phyloP scores from a whole-genome alignment of 2,797 vertebrate genomes.

The Chloroceryle amazona region DNA sequence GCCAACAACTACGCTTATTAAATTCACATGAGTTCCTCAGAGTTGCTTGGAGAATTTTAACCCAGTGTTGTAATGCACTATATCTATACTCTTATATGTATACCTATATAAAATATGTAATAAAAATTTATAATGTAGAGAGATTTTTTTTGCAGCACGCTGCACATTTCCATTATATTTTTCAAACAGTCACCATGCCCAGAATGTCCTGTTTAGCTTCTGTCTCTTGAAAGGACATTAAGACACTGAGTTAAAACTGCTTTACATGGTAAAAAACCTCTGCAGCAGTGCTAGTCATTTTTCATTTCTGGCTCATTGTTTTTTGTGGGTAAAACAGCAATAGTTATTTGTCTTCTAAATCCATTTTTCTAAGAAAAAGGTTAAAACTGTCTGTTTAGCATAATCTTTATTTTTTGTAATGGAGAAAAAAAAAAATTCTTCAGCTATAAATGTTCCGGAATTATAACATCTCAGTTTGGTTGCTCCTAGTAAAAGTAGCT shows the following conservation, averaged over 20 bases:
- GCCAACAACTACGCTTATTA: neutral
- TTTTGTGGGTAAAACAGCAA: conserved; percentile 73
- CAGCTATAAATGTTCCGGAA: conserved; percentile 20
- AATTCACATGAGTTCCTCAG: neutral
- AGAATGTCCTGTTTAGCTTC: neutral
- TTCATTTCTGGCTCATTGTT: conserved; percentile 56
- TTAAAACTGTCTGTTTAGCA: conserved; percentile 27
- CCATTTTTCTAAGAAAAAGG: neutral
- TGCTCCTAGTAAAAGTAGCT: neutral
- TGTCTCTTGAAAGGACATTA: neutral
- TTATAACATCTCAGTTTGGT: neutral
- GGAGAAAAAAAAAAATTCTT: conserved; percentile 41
- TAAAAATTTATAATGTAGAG: too few species aligned
- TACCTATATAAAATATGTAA: neutral
- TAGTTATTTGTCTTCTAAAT: conserved; percentile 66
- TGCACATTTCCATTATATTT: neutral
- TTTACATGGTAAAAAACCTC: neutral
- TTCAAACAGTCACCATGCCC: neutral
- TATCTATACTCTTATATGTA: neutral
- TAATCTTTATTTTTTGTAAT: conserved; percentile 48
- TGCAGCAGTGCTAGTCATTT: neutral
- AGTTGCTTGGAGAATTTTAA: neutral
- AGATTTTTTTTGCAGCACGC: neutral
- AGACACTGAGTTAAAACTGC: neutral
- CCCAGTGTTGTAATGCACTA: neutral